Evolutionary conservation across 2,888 invertebrate species (phyloP).

Genomic region (Unio pictorum): DNA sequence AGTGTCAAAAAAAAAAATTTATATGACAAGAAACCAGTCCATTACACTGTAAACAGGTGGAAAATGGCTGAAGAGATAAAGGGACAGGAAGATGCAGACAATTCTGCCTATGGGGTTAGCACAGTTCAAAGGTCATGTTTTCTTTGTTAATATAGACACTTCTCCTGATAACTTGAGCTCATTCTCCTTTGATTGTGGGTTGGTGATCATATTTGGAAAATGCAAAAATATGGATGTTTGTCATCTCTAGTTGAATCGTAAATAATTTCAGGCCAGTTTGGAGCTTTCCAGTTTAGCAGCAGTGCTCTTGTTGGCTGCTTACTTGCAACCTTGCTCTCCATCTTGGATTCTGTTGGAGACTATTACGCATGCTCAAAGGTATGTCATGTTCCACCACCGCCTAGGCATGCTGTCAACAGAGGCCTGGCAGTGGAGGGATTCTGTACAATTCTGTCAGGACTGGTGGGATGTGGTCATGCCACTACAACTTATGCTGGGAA

Average conservation of each 20-base stretch:
- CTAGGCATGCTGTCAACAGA: constrained; percentile 88
- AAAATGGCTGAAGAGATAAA: no score
- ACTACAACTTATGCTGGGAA: constrained; percentile 92
- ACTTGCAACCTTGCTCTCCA: constrained; percentile 56
- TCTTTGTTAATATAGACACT: no score
- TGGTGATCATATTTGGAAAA: no score
- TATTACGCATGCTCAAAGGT: constrained; percentile 86
- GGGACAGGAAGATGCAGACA: no score
- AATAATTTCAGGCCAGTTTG: constrained; percentile 54
- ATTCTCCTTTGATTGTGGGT: no score
- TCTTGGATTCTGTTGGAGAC: constrained; percentile 79
- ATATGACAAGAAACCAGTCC: no score
- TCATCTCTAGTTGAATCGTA: background rate
- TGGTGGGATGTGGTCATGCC: constrained; percentile 89
- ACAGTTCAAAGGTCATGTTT: no score
- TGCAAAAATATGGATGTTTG: background rate
- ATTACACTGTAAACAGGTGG: no score
- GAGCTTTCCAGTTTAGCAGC: constrained; percentile 45
- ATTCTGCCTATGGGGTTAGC: no score
- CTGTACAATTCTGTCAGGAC: constrained; percentile 85
- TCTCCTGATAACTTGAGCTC: no score
- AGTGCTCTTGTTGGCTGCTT: constrained; percentile 58
- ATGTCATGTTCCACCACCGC: constrained; percentile 83
- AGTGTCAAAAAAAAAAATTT: no score
- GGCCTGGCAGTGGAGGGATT: constrained; percentile 81